phyloP scores from a whole-genome alignment of 2,888 invertebrate species.

The Catocala nupta region DNA sequence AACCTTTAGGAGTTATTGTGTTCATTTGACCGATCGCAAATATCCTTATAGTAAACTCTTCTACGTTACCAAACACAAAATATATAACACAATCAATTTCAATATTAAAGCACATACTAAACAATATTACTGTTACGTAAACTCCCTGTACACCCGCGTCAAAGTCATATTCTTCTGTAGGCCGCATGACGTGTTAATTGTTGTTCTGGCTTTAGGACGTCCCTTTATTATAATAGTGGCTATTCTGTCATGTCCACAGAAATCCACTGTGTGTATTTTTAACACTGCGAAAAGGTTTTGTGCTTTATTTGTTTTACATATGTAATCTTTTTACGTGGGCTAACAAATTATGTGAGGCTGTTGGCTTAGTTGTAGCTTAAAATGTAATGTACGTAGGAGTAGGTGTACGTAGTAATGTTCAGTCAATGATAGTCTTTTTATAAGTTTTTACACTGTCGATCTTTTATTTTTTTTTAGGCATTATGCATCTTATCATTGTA shows the following conservation, averaged over 20 bases:
- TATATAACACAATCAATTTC: constrained; percentile 1
- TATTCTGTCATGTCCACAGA: constrained; percentile 6
- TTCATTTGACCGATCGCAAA: too few species aligned
- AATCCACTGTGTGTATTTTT: background rate
- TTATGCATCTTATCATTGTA: too few species aligned
- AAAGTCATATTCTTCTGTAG: constrained; percentile 22
- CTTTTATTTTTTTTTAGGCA: too few species aligned
- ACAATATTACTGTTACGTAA: constrained; percentile 4
- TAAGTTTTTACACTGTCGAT: too few species aligned
- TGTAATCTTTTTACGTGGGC: background rate
- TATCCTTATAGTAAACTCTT: too few species aligned
- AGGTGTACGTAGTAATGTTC: too few species aligned
- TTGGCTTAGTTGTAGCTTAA: too few species aligned
- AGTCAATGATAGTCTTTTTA: too few species aligned
- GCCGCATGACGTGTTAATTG: constrained; percentile 19
- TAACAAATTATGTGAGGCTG: too few species aligned
- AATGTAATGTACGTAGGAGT: too few species aligned
- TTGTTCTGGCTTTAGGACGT: constrained; percentile 5
- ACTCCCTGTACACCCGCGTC: constrained; percentile 18
- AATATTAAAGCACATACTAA: constrained; percentile 10
- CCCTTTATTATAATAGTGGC: constrained; percentile 9
- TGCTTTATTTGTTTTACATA: background rate
- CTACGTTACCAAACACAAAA: background rate
- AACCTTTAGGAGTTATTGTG: too few species aligned
- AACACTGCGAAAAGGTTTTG: background rate